Evolutionary conservation across 2,888 invertebrate genomes (phyloP), one percentile per base, ranked within the genome.

Genomic region (Drosophila monieri): DNA sequence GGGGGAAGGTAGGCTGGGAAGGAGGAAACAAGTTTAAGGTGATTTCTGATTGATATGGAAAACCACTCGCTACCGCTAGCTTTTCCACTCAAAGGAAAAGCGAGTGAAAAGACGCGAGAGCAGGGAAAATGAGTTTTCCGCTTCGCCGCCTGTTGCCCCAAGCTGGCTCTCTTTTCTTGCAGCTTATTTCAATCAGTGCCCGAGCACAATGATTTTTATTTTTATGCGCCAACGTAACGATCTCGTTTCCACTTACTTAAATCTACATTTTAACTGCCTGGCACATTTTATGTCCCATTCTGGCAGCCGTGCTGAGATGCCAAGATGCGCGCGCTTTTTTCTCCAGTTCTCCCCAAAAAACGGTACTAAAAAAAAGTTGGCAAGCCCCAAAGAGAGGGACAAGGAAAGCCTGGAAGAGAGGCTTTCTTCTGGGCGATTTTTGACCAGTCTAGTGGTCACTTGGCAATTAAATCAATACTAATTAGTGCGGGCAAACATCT

Each of bases 171-270:
- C 15, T 14, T 74, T 53, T 69, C 47, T 54, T 4, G 52, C 73
- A 74, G 75, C 87, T 89, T 88, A 88, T 89, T 91, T 91, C 90
- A 91, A 91, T 91, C 91, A 91, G 86, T 89, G 90, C 90, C 74
- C 76, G 88, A 84, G 85, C 85, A 89, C 89, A 89, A 90, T 89
- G 90, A 89, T 91, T 91, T 91, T 90, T 90, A 90, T 91, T 91
- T 90, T 90, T 89, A 91, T 91, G 88, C 88, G 90, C 87, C 81
- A 86, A 90, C 90, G 90, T 91, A 90, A 91, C 91, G 91, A 91
- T 91, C 91, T 91, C 91, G 91, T 91, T 91, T 91, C 92, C 91
- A 91, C 91, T 91, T 90, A 91, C 91, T 91, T 92, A 91, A 91
- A 91, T 91, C 90, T 90, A 89, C 90, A 88, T 91, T 91, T 90